phyloP scores from a whole-genome alignment of 2,113 vertebrate genomes.

The Bambusicola thoracicus region DNA sequence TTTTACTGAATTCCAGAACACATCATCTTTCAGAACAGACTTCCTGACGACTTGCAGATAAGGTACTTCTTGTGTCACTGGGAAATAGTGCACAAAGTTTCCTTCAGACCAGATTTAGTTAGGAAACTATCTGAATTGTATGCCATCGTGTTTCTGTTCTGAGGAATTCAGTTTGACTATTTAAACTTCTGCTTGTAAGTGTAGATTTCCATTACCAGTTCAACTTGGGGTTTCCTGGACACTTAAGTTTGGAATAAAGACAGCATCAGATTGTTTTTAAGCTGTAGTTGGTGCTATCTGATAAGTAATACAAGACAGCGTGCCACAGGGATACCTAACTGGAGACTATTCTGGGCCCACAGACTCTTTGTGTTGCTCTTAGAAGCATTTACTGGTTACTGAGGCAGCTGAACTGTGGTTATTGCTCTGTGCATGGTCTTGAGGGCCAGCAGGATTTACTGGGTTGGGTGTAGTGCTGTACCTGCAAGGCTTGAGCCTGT shows the following conservation, averaged over 20 bases:
- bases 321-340: neutral
- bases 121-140: neutral
- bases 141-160: fast-evolving
- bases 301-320: neutral
- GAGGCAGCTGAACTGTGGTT: neutral
- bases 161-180: neutral
- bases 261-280: slow-evolving; percentile 9
- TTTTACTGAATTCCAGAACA: neutral
- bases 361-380: slow-evolving; percentile 1
- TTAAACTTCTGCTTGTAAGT: neutral
- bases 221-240: slow-evolving; percentile 21
- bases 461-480: neutral
- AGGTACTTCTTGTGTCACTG: neutral
- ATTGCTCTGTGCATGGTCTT: neutral
- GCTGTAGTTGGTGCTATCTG: neutral
- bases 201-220: neutral
- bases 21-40: neutral
- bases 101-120: neutral
- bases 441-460: neutral
- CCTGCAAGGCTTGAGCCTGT: neutral
- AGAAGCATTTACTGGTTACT: slow-evolving; percentile 1
- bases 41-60: neutral
- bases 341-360: neutral
- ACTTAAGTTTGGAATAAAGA: neutral
- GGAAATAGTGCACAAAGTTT: neutral